phyloP scores from a whole-genome alignment of 2,797 vertebrate species.

The Coccyzus lansbergi region DNA sequence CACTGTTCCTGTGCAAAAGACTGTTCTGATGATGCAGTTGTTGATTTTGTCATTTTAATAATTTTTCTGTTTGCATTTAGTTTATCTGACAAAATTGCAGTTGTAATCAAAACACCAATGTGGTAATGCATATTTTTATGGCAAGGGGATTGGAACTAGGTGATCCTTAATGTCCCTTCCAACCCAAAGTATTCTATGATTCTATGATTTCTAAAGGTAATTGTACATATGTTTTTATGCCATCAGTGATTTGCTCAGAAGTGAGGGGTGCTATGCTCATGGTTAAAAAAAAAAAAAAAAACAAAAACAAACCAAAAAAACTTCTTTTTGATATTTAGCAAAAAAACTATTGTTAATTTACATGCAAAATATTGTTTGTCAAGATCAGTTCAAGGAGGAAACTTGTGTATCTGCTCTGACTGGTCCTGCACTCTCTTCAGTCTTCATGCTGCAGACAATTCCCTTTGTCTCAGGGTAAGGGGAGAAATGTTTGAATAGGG shows the following conservation, averaged over 20 bases:
- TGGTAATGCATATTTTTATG: neutral
- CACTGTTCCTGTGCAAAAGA: neutral
- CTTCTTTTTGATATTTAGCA: neutral
- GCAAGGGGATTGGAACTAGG: no score
- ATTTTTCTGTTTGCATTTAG: neutral
- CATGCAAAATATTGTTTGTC: neutral
- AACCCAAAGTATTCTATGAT: no score
- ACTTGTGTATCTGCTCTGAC: neutral
- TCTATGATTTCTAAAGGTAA: neutral
- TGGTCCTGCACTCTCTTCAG: neutral
- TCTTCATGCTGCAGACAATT: neutral
- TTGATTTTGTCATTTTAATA: neutral
- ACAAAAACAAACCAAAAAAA: no score
- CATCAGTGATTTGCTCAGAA: neutral
- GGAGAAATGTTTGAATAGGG: neutral
- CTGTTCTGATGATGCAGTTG: neutral
- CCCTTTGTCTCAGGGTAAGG: neutral
- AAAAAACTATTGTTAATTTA: neutral
- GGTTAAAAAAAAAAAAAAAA: neutral
- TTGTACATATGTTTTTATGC: neutral
- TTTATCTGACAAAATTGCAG: neutral
- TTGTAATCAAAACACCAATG: neutral
- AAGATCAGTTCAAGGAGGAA: neutral
- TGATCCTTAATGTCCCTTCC: no score
- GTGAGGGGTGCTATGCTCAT: rapidly evolving